phyloP scores from a whole-genome alignment of 1,140 invertebrate genomes.

The Melanaphis sacchari region DNA sequence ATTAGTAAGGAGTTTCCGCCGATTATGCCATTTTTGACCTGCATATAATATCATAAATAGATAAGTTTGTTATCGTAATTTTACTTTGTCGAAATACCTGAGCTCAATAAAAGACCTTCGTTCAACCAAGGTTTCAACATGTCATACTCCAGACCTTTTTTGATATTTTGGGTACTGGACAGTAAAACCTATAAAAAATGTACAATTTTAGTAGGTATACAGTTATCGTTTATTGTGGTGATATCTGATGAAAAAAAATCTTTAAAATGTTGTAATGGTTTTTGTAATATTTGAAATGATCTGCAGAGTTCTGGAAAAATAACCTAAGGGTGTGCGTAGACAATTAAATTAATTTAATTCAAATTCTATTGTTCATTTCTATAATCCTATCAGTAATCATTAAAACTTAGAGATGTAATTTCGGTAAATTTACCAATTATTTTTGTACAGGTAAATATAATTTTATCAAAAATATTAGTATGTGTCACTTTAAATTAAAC shows the following conservation, averaged over 20 bases:
- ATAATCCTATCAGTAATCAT: too few species aligned
- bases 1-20: slow-evolving; percentile 73
- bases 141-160: slow-evolving; percentile 56
- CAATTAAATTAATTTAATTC: too few species aligned
- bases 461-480: too few species aligned
- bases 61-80: neutral
- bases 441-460: too few species aligned
- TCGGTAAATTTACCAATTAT: too few species aligned
- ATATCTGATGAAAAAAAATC: neutral
- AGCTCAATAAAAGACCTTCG: slow-evolving; percentile 57
- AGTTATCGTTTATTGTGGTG: neutral
- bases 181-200: slow-evolving; percentile 43
- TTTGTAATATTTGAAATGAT: too few species aligned
- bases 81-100: slow-evolving; percentile 36
- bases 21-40: slow-evolving; percentile 67
- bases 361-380: too few species aligned
- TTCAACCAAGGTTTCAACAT: slow-evolving; percentile 53
- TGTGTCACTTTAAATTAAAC: too few species aligned
- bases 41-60: neutral
- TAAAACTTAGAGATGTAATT: too few species aligned
- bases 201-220: neutral
- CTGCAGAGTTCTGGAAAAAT: too few species aligned
- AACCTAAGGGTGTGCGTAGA: too few species aligned
- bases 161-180: slow-evolving; percentile 53
- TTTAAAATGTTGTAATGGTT: neutral